Conservation (phyloP, 2,113 vertebrate species). For the Natator depressus region DNA sequence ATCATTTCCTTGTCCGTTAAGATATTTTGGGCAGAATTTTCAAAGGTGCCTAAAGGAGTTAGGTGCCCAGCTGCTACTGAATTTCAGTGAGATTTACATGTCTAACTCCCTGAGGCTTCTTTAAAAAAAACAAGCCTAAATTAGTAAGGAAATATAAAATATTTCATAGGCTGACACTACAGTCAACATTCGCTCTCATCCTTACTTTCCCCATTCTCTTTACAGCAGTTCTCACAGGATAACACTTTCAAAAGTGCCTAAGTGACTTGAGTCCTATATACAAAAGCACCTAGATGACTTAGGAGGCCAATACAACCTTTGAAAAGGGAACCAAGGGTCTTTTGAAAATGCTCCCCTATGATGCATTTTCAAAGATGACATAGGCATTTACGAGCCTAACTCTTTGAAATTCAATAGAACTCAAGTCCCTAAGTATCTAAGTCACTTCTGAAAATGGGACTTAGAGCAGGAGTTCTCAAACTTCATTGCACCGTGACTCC, state of each 20-base stretch:
- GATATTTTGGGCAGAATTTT: background rate
- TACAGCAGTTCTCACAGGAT: background rate
- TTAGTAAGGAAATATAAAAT: background rate
- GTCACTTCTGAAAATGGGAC: background rate
- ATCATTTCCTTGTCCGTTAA: background rate
- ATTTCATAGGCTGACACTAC: background rate
- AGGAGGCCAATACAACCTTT: background rate
- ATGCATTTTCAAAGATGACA: background rate
- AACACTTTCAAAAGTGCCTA: background rate
- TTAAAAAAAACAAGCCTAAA: background rate
- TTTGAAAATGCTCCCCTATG: background rate
- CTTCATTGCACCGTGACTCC: too few relatives aligned
- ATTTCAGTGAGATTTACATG: fast-evolving
- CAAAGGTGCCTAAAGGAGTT: background rate
- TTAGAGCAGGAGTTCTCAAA: background rate
- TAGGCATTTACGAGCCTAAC: background rate
- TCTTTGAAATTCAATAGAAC: background rate
- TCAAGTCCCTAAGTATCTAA: background rate
- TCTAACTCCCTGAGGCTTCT: background rate
- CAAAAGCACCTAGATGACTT: background rate
- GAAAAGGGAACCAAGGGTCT: background rate
- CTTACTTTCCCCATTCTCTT: background rate
- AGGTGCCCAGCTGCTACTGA: background rate
- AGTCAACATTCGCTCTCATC: background rate
- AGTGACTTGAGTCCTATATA: background rate